A percentile compares a stretch with the other conserved stretches of the same genome.
Evolutionary conservation across 2,888 invertebrate genomes (phyloP).

Genomic region (Ornithoptera alexandrae): DNA sequence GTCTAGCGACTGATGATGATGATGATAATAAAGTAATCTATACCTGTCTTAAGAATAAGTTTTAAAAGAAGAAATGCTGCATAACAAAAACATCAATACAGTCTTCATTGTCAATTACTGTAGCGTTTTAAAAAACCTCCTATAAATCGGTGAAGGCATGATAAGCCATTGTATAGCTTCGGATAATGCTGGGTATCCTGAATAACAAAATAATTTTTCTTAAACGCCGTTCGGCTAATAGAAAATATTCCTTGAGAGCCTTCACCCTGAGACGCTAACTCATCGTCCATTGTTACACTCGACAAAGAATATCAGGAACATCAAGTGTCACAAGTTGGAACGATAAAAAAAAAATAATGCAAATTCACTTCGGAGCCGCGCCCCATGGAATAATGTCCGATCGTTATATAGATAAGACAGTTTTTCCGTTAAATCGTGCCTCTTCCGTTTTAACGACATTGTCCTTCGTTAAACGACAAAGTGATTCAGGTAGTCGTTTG

Average conservation of each 20-base stretch:
- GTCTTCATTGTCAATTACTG: neutral
- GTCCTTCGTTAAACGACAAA: slow-evolving; percentile 53
- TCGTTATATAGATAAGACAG: slow-evolving; percentile 70
- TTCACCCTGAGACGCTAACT: slow-evolving; percentile 57
- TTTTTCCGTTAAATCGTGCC: slow-evolving; percentile 72
- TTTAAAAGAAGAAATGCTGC: slow-evolving; percentile 1
- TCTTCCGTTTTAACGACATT: slow-evolving; percentile 55
- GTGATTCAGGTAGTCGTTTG: slow-evolving; percentile 72
- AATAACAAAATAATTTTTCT: slow-evolving; percentile 70
- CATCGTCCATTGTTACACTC: slow-evolving; percentile 58
- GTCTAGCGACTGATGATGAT: no score
- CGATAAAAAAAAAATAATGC: slow-evolving; percentile 76
- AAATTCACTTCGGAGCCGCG: slow-evolving; percentile 62
- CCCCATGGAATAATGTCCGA: slow-evolving; percentile 61
- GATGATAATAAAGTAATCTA: no score
- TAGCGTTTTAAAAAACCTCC: slow-evolving; percentile 20
- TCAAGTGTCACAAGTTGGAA: slow-evolving; percentile 62
- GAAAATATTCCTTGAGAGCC: slow-evolving; percentile 52
- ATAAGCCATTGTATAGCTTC: slow-evolving; percentile 18
- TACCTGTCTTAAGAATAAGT: no score
- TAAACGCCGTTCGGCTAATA: slow-evolving; percentile 38
- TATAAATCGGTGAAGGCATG: slow-evolving; percentile 17
- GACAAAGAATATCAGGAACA: slow-evolving; percentile 56
- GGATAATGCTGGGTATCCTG: slow-evolving; percentile 36
- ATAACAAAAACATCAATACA: neutral